phyloP scores from a whole-genome alignment of 2,113 vertebrate genomes.

The Hippocampus zosterae region DNA sequence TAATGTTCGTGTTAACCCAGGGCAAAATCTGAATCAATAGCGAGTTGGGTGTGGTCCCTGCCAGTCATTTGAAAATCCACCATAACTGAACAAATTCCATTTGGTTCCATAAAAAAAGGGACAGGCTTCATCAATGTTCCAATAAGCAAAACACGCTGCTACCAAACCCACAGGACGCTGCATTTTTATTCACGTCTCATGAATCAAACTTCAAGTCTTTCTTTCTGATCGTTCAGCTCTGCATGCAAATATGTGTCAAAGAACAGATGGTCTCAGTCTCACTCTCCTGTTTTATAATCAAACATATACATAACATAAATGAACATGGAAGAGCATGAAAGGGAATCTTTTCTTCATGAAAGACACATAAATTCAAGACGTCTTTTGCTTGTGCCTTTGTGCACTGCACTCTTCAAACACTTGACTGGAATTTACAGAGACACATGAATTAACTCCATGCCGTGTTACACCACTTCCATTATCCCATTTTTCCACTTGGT shows the following conservation, averaged over 20 bases:
- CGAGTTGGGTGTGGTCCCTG: conserved; percentile 9
- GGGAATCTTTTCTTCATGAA: conserved; percentile 38
- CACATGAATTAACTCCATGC: conserved; percentile 65
- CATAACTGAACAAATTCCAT: conserved; percentile 35
- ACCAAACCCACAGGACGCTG: conserved; percentile 29
- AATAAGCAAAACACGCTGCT: conserved; percentile 24
- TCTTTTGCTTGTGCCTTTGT: conserved; percentile 32
- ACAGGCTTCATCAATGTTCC: conserved; percentile 23
- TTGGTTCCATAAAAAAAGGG: conserved; percentile 23
- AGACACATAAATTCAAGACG: conserved; percentile 40
- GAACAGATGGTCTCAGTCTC: conserved; percentile 42
- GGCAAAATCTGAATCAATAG: conserved; percentile 25
- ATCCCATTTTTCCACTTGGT: conserved; percentile 70
- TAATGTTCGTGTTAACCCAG: conserved; percentile 25
- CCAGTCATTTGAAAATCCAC: conserved; percentile 34
- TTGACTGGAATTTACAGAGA: conserved; percentile 62
- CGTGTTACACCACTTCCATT: conserved; percentile 69
- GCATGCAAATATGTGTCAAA: conserved; percentile 44
- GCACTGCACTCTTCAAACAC: conserved; percentile 59
- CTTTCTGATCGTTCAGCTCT: conserved; percentile 32
- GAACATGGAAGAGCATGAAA: conserved; percentile 33
- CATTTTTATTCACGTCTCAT: conserved; percentile 22
- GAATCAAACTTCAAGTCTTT: conserved; percentile 39
- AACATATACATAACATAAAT: conserved; percentile 26
- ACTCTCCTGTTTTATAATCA: conserved; percentile 15